Percentiles rank a stretch among this genome's conserved stretches.
Evolutionary conservation across 2,888 invertebrate species (phyloP).

Genomic region (Yponomeuta malinellus): DNA sequence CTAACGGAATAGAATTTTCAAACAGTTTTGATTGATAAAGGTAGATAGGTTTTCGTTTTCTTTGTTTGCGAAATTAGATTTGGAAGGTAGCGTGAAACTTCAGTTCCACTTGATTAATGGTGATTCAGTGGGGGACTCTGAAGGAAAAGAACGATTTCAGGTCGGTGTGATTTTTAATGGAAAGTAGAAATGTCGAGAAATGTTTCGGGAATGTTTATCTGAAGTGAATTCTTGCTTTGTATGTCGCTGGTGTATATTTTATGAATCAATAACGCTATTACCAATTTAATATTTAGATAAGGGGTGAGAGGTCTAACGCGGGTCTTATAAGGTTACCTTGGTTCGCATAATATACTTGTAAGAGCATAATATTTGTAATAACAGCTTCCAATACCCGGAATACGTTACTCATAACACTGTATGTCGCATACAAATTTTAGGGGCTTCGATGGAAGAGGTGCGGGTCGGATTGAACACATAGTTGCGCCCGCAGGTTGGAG

Average conservation of each 20-base stretch:
- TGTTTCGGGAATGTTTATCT: not conserved
- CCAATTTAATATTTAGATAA: not conserved
- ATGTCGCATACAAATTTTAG: constrained; percentile 35
- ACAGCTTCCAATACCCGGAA: constrained; percentile 12
- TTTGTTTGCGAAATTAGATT: constrained; percentile 73
- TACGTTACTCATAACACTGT: constrained; percentile 18
- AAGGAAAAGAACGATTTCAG: constrained; percentile 44
- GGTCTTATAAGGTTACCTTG: not conserved
- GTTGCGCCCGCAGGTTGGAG: constrained; percentile 67
- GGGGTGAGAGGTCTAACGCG: not conserved
- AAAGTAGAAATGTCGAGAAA: not conserved
- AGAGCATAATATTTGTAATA: constrained; percentile 11
- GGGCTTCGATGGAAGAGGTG: constrained; percentile 23
- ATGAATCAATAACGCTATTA: not conserved
- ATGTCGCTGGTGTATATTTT: not conserved
- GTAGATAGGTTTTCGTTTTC: constrained; percentile 72
- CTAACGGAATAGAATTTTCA: constrained; percentile 72
- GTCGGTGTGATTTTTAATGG: not conserved
- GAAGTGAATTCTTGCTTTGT: not conserved
- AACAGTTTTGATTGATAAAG: constrained; percentile 75
- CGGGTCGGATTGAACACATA: constrained; percentile 56
- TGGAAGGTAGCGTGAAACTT: constrained; percentile 64
- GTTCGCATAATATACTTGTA: constrained; percentile 44
- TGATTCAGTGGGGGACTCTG: constrained; percentile 47
- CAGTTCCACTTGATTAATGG: constrained; percentile 71